These are phyloP conservation scores for Camponotus pennsylvanicus DNA, from an alignment of 1,140 invertebrate genomes.

Conservation along the genomic window DNA sequence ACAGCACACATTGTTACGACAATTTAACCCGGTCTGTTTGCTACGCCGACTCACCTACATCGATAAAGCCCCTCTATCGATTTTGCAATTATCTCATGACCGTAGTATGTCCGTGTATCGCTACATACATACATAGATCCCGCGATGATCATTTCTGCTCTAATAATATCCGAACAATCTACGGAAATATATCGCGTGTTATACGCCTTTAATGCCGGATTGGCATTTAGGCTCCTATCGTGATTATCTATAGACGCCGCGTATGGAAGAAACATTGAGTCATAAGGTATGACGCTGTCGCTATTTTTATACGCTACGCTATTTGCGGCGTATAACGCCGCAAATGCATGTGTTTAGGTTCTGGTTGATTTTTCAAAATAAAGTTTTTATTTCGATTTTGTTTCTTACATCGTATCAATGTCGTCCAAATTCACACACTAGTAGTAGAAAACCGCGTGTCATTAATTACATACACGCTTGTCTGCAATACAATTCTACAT, in stretches of 20 bases:
- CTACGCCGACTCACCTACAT: not conserved
- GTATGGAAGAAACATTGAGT: not conserved
- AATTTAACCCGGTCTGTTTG: slow-evolving; percentile 11
- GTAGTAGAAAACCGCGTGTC: slow-evolving; percentile 58
- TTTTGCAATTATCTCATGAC: slow-evolving; percentile 43
- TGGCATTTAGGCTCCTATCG: not conserved
- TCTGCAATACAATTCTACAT: slow-evolving; percentile 24
- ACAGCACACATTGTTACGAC: slow-evolving; percentile 26
- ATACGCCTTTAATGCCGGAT: not conserved
- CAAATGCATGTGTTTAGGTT: not conserved
- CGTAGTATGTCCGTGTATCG: not conserved
- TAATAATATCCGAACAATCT: slow-evolving; percentile 38
- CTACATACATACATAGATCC: not conserved
- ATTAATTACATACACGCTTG: slow-evolving; percentile 48
- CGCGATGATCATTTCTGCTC: not conserved
- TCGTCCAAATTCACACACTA: slow-evolving; percentile 45
- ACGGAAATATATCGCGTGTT: slow-evolving; percentile 38
- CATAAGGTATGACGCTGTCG: not conserved
- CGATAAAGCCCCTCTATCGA: slow-evolving; percentile 6
- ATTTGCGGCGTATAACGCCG: not conserved
- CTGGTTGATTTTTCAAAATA: slow-evolving; percentile 65
- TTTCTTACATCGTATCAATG: slow-evolving; percentile 64
- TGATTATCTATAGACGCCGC: not conserved
- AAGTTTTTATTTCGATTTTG: slow-evolving; percentile 68
- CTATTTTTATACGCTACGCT: slow-evolving; percentile 27